Evolutionary conservation across 2,113 vertebrate genomes (phyloP).

Genomic region (Cavia porcellus): DNA sequence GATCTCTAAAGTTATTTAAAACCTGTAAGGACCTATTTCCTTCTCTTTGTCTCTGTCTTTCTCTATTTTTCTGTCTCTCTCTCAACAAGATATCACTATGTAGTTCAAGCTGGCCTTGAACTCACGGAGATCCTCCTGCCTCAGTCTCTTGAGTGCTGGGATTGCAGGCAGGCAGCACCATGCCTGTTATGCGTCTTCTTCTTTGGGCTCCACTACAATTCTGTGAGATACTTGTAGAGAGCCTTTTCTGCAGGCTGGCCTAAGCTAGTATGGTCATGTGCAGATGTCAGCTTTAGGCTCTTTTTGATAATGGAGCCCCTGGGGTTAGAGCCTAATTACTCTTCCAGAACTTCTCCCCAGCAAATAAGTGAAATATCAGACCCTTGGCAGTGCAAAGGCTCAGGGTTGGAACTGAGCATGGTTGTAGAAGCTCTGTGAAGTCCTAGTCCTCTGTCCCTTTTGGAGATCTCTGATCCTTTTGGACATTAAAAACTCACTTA

Average conservation of each 20-base stretch:
- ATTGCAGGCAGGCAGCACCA: too few species aligned
- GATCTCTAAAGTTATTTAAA: background rate
- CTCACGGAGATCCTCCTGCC: too few species aligned
- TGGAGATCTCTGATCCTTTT: background rate
- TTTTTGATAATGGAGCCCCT: background rate
- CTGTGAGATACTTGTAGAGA: background rate
- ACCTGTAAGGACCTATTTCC: background rate
- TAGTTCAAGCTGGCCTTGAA: too few species aligned
- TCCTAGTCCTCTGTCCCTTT: background rate
- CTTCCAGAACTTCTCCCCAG: background rate
- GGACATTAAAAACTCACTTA: background rate
- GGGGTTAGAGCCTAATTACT: background rate
- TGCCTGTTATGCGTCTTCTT: too few species aligned
- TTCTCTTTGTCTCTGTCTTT: background rate
- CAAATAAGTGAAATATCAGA: background rate
- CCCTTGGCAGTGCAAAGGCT: background rate
- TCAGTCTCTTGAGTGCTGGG: too few species aligned
- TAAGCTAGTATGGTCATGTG: background rate
- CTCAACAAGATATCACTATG: too few species aligned
- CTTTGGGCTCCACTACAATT: background rate
- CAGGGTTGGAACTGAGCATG: rapidly evolving
- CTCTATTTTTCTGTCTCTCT: too few species aligned
- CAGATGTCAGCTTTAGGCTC: background rate
- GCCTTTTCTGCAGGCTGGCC: background rate
- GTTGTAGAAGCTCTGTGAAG: background rate